Percentiles rank a stretch among this genome's conserved stretches.
These are phyloP conservation scores for Drosophila antonietae DNA, from an alignment of 2,888 invertebrate species.

Conservation along the genomic window DNA sequence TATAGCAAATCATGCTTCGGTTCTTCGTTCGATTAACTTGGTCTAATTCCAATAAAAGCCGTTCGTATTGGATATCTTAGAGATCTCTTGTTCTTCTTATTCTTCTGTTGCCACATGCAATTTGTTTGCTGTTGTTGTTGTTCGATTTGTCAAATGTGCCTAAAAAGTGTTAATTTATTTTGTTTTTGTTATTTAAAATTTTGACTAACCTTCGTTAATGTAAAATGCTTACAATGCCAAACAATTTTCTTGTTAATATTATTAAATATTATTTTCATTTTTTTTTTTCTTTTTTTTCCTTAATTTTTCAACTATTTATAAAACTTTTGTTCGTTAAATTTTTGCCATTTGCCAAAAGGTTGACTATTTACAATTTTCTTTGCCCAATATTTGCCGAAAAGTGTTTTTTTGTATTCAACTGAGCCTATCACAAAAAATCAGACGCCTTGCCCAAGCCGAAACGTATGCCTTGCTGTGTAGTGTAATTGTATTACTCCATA, in stretches of 20 bases:
- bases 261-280: constrained; percentile 20
- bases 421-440: constrained; percentile 76
- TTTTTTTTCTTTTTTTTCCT: constrained; percentile 14
- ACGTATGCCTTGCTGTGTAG: constrained; percentile 34
- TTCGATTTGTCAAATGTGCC: constrained; percentile 69
- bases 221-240: constrained; percentile 78
- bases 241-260: constrained; percentile 58
- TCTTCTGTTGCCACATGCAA: constrained; percentile 60
- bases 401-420: constrained; percentile 26
- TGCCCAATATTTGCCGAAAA: constrained; percentile 51
- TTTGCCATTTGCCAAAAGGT: constrained; percentile 53
- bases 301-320: constrained; percentile 66
- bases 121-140: constrained; percentile 34
- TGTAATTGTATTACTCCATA: constrained; percentile 41
- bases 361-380: constrained; percentile 55
- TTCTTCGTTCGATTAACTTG: constrained; percentile 43
- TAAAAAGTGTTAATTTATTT: constrained; percentile 65
- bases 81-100: constrained; percentile 36
- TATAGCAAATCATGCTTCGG: constrained; percentile 74
- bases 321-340: constrained; percentile 72
- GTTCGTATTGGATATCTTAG: constrained; percentile 61
- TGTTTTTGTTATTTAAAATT: constrained; percentile 73
- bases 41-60: constrained; percentile 82
- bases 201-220: constrained; percentile 69
- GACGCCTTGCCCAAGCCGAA: constrained; percentile 72